Evolutionary conservation across 2,113 vertebrate species (phyloP), one percentile per base, ranked within the genome.

Genomic region (Dissostichus mawsoni): DNA sequence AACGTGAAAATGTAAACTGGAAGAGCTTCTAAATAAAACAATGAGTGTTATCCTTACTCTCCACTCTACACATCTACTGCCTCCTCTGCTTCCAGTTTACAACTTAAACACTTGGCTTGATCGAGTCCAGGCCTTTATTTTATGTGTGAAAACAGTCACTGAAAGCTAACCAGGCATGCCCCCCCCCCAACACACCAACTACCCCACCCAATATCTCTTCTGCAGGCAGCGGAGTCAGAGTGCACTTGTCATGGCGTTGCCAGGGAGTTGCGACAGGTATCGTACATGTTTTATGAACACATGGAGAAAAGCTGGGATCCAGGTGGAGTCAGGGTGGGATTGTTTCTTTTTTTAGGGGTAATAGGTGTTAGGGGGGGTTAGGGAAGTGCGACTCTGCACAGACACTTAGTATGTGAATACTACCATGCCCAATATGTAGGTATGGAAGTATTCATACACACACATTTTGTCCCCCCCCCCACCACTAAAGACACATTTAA

Each of bases 131-230:
- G 80, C 84, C 70, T 92, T 90, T 51, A 79, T 82, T 94, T 93
- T 84, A 91, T 89, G 93, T 91, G 93, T 83, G 87, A 93, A 92
- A 92, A 87, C 87, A 93, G 87, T 90, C 87, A 87, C 87, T 68
- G 80, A 90, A 92, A 92, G 88, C 81, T 79, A 93, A 90, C 75
- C 89, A 91, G 82, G 80, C 87, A 51, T 83, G 57, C 83, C 70
- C 25, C 20, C 75, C 47, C 2, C 10, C 0, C 53, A 45, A 62
- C 73, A 74, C 81, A 78, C 48, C 52, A 16, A 36, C 57, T 45
- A 33, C 69, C 74, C 70, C 69, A 67, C 71, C 80, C 76, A 80
- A 82, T 64, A 84, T 82, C 51, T 78, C 76, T 86, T 74, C 73
- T 72, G 78, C 80, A 88, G 81, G 82, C 63, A 8, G 53, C 11